Evolutionary conservation across 2,888 invertebrate species (phyloP), one percentile per base, ranked within the genome.

Genomic region (Pachycephus smyrnensis): DNA sequence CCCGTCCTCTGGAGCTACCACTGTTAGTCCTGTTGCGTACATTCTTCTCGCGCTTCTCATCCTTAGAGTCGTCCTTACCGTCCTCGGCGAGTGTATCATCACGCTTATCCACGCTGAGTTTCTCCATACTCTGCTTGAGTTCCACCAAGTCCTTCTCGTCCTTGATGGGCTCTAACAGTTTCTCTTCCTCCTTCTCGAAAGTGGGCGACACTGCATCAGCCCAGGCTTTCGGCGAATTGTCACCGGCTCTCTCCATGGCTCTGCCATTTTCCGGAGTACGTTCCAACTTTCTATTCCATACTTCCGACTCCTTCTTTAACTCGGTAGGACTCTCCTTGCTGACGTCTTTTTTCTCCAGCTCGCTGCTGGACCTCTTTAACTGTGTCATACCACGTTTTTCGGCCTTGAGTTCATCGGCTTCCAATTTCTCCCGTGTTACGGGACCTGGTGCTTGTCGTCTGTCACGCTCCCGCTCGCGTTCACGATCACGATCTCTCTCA

Each of bases 391-490:
- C 92, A 32, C 93, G 90, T 80, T 93, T 93, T 81, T 93, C 93
- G 40, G 88, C 90, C 81, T 92, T 92, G 71, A 92, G 84, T 87
- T 94, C 94, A 69, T 94, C 93, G 1, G 94, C 94, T 85, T 94
- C 94, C 31, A 94, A 91, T 83, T 93, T 93, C 78, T 94, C 94
- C 80, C 93, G 92, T 0, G 94, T 94, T 12, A 94, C 94, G 1
- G 94, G 94, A 31, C 94, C 94, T 0, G 94, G 94, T n/a, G 94
- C 93, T 80, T 92, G 92, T 76, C 93, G 90, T 35, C 89, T 87
- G 30, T 90, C 89, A 36, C 92, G 87, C n/a, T 85, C 82, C 31
- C 81, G 75, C 78, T 91, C 90, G 75, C 90, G 89, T 80, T 89
- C 88, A 73, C 77, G 80, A 76, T 82, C 76, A 35, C 84, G 81